Percentiles rank a stretch among this genome's conserved stretches.
Conservation (phyloP, 2,797 vertebrate species). For the Percopsis omiscomaycus region DNA sequence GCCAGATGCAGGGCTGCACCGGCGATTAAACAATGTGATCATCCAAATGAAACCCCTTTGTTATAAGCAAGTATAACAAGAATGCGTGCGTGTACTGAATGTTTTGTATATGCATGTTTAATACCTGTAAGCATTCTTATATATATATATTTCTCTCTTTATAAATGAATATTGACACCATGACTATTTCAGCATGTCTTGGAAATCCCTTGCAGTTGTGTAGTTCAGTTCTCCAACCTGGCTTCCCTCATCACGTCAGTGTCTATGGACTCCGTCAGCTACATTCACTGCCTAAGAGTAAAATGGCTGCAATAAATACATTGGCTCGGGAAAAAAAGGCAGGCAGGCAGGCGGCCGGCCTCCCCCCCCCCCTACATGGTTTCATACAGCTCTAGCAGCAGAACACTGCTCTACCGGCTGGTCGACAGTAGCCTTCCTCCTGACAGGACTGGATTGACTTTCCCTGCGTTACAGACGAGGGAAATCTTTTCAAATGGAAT, state of each 20-base stretch:
- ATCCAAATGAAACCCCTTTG: constrained; percentile 53
- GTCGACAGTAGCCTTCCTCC: constrained; percentile 48
- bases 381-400: constrained; percentile 59
- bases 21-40: constrained; percentile 58
- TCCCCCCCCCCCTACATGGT: constrained; percentile 11
- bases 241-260: constrained; percentile 67
- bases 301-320: constrained; percentile 75
- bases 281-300: constrained; percentile 72
- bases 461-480: constrained; percentile 32
- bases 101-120: constrained; percentile 36
- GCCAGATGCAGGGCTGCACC: constrained; percentile 55
- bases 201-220: constrained; percentile 63
- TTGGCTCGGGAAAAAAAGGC: constrained; percentile 57
- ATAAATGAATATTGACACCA: constrained; percentile 48
- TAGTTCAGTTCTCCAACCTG: constrained; percentile 69
- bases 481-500: constrained; percentile 52
- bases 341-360: constrained; percentile 39
- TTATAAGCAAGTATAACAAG: constrained; percentile 56
- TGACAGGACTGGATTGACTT: constrained; percentile 25
- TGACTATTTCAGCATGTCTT: constrained; percentile 50
- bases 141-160: constrained; percentile 21
- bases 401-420: constrained; percentile 53
- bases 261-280: constrained; percentile 68
- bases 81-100: constrained; percentile 48
- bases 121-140: constrained; percentile 45